Conservation (phyloP, 2,113 vertebrate species). For the Oryzias javanicus region DNA sequence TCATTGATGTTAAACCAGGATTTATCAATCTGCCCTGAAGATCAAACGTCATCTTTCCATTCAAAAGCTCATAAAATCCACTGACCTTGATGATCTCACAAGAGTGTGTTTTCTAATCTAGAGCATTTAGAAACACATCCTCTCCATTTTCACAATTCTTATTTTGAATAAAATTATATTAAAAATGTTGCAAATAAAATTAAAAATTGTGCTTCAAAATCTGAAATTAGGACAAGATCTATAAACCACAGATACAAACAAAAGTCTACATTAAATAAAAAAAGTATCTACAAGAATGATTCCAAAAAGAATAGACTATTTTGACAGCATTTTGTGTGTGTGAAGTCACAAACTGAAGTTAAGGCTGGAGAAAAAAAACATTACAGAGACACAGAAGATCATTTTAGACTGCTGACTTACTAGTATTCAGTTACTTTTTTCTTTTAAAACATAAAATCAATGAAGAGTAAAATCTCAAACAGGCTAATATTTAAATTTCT, state of each 20-base stretch:
- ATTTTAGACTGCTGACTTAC: constrained; percentile 26
- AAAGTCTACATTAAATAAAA: not conserved
- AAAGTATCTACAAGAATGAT: not conserved
- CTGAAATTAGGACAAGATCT: too few relatives aligned
- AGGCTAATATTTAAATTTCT: not conserved
- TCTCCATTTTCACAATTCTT: too few relatives aligned
- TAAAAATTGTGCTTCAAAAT: too few relatives aligned
- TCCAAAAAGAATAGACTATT: too few relatives aligned
- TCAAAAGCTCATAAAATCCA: not conserved
- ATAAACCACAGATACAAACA: not conserved
- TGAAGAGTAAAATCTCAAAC: not conserved
- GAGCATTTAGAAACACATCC: not conserved
- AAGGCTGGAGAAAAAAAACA: constrained; percentile 12
- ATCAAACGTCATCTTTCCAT: not conserved
- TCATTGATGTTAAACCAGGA: not conserved
- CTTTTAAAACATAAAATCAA: constrained; percentile 18
- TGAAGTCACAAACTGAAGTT: constrained; percentile 20
- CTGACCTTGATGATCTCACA: not conserved
- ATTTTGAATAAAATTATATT: too few relatives aligned
- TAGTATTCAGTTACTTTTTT: constrained; percentile 23
- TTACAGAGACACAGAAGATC: constrained; percentile 14
- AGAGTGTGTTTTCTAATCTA: too few relatives aligned
- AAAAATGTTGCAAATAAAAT: too few relatives aligned
- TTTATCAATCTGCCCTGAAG: not conserved
- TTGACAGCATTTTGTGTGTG: not conserved